A percentile compares a stretch with the other conserved stretches of the same genome.
Evolutionary conservation across 2,113 vertebrate species (phyloP).

Genomic region (Ia io): DNA sequence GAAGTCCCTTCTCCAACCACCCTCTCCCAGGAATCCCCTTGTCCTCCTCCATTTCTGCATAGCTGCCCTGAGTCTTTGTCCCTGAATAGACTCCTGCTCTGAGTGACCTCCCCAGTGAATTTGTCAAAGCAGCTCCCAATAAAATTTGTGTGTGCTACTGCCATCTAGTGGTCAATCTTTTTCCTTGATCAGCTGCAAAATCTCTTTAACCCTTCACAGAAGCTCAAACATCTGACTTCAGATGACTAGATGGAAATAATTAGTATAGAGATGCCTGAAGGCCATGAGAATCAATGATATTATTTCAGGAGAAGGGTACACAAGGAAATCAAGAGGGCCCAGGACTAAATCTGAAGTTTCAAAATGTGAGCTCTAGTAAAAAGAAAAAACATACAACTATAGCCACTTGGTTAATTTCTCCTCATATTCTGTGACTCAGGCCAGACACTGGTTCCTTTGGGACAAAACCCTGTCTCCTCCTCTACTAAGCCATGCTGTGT

Average conservation of each 20-base stretch:
- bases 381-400: background rate
- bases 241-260: background rate
- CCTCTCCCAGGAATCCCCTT: background rate
- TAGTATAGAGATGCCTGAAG: background rate
- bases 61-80: too few species aligned
- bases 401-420: background rate
- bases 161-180: background rate
- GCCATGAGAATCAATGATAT: too few species aligned
- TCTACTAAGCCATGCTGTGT: background rate
- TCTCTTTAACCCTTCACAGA: background rate
- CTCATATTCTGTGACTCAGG: background rate
- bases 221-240: background rate
- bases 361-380: background rate
- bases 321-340: background rate
- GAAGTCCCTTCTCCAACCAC: background rate
- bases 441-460: background rate
- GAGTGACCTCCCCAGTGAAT: background rate
- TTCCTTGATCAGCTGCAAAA: background rate
- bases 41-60: background rate
- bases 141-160: background rate
- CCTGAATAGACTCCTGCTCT: too few species aligned
- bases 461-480: background rate
- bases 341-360: background rate
- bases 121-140: background rate
- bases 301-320: background rate